Base-by-base conservation (phyloP, 1,140 invertebrate species). In the Geopemphigus sp. region DNA sequence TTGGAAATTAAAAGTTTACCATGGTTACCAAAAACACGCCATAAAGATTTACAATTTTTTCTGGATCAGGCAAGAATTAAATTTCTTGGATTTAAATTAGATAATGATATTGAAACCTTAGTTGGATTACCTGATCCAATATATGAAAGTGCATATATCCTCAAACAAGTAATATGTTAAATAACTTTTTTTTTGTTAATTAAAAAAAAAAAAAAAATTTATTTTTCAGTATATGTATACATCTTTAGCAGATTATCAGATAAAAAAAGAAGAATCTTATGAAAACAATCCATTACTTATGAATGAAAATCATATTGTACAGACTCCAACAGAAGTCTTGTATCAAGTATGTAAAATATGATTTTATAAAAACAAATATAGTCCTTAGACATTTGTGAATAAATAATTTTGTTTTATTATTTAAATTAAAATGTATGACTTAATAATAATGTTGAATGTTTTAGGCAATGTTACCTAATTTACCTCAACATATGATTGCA, bases 401-500 rank as follows among this genome's bases (percentile, higher is more conserved):
- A n/a, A n/a, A n/a, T n/a, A n/a, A n/a, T n/a, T n/a, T n/a, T n/a
- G n/a, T n/a, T n/a, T n/a, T n/a, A n/a, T n/a, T n/a, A n/a, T n/a
- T 4, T 68, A 10, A 68, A 50, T 8, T 68, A 24, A 17, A 47
- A 50, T 15, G 45, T 50, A 50, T 24, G 19, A 68, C 17, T 15
- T 53, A 19, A 26, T 11, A 6, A 26, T 26, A 53, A 53, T 70
- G 0, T 47, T 70, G 0, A 22, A 66, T 22, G 47, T 50, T 53
- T 19, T 72, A 72, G 68, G 94, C 94, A 2, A 95, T 98, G 88
- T 85, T 98, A 80, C 94, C 95, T 0, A 96, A 94, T 86, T 87
- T 98, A 83, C 95, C 96, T 54, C 96, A 98, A 84, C 97, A 98
- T 84, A 96, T 98, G 92, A 99, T 99, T 83, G 95, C 96, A 24